Conservation (phyloP, 2,113 vertebrate genomes). For the Gymnorhina tibicen region DNA sequence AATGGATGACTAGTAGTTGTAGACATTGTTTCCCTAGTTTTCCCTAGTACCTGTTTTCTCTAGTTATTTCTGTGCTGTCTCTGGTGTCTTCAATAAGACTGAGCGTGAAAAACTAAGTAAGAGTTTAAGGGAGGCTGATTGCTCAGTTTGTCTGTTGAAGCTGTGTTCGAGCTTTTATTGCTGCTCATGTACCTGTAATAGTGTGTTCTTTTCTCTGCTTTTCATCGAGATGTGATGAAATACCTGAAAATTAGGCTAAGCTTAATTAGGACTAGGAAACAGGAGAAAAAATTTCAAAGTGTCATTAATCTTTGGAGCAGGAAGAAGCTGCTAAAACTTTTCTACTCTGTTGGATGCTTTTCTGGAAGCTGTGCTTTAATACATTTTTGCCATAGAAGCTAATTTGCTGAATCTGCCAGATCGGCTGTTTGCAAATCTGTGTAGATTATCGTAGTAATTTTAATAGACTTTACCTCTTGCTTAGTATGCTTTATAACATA, state of each 20-base stretch:
- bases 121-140: not conserved
- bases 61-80: not conserved
- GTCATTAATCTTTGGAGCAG: not conserved
- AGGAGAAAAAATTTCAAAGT: not conserved
- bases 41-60: not conserved
- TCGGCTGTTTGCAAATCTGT: not conserved
- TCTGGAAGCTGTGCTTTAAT: not conserved
- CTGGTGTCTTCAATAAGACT: not conserved
- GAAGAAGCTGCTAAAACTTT: not conserved
- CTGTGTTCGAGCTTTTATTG: not conserved
- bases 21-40: not conserved
- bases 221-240: not conserved
- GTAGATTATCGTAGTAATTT: not conserved
- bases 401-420: not conserved
- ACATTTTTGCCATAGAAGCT: not conserved
- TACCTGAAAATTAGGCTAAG: not conserved
- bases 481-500: not conserved
- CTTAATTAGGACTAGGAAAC: not conserved
- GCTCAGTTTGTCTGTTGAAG: not conserved
- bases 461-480: not conserved
- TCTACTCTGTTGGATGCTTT: not conserved
- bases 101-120: not conserved
- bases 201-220: not conserved
- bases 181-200: not conserved
- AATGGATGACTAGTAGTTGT: not conserved